Conservation (phyloP, 2,797 vertebrate genomes). For the Melanotaenia boesemani region DNA sequence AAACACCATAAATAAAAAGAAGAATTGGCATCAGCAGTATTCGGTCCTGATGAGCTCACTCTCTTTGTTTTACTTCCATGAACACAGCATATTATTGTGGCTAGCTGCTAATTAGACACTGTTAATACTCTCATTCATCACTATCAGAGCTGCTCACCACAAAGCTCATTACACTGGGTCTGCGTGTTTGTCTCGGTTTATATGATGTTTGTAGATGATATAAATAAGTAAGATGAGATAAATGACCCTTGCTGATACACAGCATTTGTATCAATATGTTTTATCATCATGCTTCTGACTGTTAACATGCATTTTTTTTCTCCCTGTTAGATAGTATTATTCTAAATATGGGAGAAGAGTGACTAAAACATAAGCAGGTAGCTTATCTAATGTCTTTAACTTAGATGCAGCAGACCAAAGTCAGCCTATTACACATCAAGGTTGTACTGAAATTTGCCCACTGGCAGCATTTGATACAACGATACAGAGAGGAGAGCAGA, state of each 20-base stretch:
- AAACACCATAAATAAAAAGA: conserved; percentile 57
- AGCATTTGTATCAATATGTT: conserved; percentile 49
- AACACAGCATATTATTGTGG: conserved; percentile 64
- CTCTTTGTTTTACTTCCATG: conserved; percentile 54
- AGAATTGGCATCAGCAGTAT: conserved; percentile 30
- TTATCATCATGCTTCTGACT: conserved; percentile 30
- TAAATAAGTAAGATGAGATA: conserved; percentile 41
- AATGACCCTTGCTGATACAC: conserved; percentile 57
- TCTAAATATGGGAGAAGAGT: conserved; percentile 9
- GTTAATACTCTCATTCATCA: conserved; percentile 75
- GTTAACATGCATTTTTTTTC: conserved; percentile 5
- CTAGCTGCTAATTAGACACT: conserved; percentile 68
- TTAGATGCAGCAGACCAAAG: conserved; percentile 49
- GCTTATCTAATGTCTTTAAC: conserved; percentile 45
- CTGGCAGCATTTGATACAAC: conserved; percentile 45
- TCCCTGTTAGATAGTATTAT: conserved; percentile 12
- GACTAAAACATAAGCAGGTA: conserved; percentile 46
- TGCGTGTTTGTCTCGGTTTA: conserved; percentile 20
- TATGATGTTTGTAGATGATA: conserved; percentile 30
- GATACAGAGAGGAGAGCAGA: conserved; percentile 22
- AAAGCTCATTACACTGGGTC: conserved; percentile 30
- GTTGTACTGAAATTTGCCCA: conserved; percentile 46
- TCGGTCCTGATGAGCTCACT: conserved; percentile 30
- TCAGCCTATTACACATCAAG: conserved; percentile 54
- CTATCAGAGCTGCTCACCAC: conserved; percentile 50